A percentile compares a stretch with the other conserved stretches of the same genome.
Conservation (phyloP, 2,888 invertebrate genomes). For the Caenorhabditis panamensis region DNA sequence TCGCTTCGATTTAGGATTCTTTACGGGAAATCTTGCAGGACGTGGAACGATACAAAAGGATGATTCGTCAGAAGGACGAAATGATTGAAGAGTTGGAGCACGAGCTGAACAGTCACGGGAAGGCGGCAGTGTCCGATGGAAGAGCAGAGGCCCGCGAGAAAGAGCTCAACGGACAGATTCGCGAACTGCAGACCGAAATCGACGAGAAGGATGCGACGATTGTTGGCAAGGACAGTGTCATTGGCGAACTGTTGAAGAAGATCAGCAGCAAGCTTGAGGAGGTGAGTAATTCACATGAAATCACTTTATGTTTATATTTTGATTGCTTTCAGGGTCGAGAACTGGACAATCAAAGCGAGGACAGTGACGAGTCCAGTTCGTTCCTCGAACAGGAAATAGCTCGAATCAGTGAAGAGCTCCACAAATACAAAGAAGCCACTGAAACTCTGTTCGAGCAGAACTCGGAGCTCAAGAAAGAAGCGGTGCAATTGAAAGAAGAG, state of each 20-base stretch:
- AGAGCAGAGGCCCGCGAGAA: constrained; percentile 30
- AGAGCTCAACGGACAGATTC: constrained; percentile 23
- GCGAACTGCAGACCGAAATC: constrained; percentile 35
- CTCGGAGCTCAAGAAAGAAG: constrained; percentile 27
- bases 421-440: constrained; percentile 25
- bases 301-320: background rate
- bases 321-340: constrained; percentile 50
- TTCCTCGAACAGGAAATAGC: constrained; percentile 35
- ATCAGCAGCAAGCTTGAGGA: no score
- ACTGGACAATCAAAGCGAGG: constrained; percentile 24
- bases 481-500: constrained; percentile 27
- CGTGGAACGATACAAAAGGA: constrained; percentile 28
- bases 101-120: constrained; percentile 28
- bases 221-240: constrained; percentile 4
- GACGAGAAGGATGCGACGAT: constrained; percentile 37
- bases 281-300: background rate
- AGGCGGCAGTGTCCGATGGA: background rate
- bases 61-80: constrained; percentile 48
- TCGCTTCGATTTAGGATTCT: no score
- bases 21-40: no score
- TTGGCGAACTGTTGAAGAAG: constrained; percentile 21
- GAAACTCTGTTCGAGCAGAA: constrained; percentile 23
- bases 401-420: constrained; percentile 39
- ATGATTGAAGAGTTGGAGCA: constrained; percentile 59
- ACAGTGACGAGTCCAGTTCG: constrained; percentile 33